A percentile compares a stretch with the other conserved stretches of the same genome.
These are phyloP conservation scores for Pristionchus japonicus DNA, from an alignment of 2,888 invertebrate species.

Conservation along the genomic window DNA sequence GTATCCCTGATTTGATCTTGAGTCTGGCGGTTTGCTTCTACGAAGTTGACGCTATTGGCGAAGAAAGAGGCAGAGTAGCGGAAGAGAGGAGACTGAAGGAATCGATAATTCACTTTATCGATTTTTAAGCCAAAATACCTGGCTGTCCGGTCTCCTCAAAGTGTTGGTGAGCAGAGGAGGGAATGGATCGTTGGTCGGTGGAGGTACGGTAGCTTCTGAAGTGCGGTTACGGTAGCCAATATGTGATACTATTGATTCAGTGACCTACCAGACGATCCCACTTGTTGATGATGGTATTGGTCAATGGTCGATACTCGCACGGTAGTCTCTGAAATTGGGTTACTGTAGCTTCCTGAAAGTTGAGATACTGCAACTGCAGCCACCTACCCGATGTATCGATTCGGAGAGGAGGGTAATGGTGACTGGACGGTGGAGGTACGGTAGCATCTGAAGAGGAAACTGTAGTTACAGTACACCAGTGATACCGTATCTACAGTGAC, in stretches of 20 bases:
- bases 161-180: neutral
- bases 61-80: no score
- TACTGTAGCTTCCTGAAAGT: no score
- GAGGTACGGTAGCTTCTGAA: neutral
- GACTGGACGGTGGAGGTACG: neutral
- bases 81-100: neutral
- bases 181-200: neutral
- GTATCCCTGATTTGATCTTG: no score
- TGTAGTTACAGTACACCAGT: no score
- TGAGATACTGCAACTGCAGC: no score
- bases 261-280: neutral
- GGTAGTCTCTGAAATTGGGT: no score
- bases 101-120: neutral
- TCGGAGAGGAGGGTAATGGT: neutral
- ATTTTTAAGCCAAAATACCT: neutral
- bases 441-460: neutral
- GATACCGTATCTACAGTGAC: no score
- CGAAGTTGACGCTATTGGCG: no score
- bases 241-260: no score
- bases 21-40: no score
- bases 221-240: neutral
- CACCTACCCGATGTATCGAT: neutral
- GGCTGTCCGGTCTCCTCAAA: neutral
- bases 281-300: no score
- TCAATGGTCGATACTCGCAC: no score